phyloP scores from a whole-genome alignment of 2,113 vertebrate genomes.

The Tinamus guttatus region DNA sequence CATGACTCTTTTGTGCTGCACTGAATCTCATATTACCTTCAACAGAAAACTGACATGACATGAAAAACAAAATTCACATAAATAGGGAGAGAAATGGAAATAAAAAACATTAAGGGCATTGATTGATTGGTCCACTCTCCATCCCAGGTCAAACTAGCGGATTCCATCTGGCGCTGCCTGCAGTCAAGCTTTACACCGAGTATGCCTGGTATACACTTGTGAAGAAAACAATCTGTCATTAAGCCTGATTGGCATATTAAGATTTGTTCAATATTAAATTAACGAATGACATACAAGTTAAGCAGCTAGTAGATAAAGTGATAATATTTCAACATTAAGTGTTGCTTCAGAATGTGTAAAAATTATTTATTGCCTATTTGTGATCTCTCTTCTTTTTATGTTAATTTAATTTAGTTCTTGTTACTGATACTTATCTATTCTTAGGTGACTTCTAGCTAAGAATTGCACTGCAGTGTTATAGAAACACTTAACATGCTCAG shows the following conservation, averaged over 20 bases:
- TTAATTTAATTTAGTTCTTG: slow-evolving; percentile 42
- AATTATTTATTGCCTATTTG: background rate
- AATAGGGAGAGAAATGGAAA: background rate
- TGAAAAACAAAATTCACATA: background rate
- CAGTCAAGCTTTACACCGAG: background rate
- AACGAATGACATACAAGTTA: background rate
- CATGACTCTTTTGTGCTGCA: background rate
- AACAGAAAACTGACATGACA: background rate
- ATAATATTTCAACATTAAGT: background rate
- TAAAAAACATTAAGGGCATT: background rate
- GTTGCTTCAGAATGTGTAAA: slow-evolving; percentile 2
- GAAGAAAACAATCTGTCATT: background rate
- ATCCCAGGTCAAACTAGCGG: background rate
- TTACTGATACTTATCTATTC: background rate
- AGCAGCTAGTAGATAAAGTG: background rate
- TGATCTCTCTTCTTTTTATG: slow-evolving; percentile 1
- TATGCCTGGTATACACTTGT: background rate
- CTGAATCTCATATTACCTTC: background rate
- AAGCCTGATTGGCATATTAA: background rate
- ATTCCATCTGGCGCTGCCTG: background rate
- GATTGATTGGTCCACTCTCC: background rate
- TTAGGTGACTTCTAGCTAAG: background rate
- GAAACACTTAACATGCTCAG: background rate
- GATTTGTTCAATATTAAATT: background rate
- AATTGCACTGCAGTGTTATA: background rate